Conservation (phyloP, 1,140 invertebrate genomes). For the Trichonephila clavata region DNA sequence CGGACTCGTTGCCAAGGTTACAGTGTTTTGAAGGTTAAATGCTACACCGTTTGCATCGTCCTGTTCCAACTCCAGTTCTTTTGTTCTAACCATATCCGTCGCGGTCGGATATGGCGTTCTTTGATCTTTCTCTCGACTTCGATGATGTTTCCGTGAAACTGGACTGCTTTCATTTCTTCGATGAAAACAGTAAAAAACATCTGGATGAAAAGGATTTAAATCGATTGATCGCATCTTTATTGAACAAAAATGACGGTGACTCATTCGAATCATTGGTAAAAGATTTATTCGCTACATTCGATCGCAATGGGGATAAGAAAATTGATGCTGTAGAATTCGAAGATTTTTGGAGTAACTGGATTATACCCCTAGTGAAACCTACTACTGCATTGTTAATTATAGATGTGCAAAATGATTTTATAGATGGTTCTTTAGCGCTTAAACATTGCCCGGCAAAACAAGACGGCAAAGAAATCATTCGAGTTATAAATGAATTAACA, state of each 20-base stretch:
- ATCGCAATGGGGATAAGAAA: slow-evolving; percentile 88
- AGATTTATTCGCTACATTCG: slow-evolving; percentile 90
- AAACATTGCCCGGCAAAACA: slow-evolving; percentile 95
- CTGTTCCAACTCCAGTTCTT: neutral
- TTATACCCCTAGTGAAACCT: slow-evolving; percentile 89
- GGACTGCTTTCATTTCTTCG: neutral
- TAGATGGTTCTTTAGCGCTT: slow-evolving; percentile 95
- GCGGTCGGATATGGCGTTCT: neutral
- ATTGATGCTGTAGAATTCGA: slow-evolving; percentile 91
- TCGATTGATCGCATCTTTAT: neutral
- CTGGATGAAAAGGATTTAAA: slow-evolving; percentile 15
- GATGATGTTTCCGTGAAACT: neutral
- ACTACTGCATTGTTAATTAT: slow-evolving; percentile 95
- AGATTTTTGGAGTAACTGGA: slow-evolving; percentile 82
- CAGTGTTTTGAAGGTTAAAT: neutral
- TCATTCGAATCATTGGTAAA: neutral
- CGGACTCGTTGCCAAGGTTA: slow-evolving; percentile 30
- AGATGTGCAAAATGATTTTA: slow-evolving; percentile 99
- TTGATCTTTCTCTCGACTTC: neutral
- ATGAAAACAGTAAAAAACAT: slow-evolving; percentile 13
- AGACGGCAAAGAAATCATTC: slow-evolving; percentile 93
- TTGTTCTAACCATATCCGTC: neutral
- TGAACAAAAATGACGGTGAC: neutral
- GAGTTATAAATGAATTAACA: slow-evolving; percentile 94
- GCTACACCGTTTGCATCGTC: neutral